Evolutionary conservation across 2,888 invertebrate genomes (phyloP).

Genomic region (Leucoptera coffeella): DNA sequence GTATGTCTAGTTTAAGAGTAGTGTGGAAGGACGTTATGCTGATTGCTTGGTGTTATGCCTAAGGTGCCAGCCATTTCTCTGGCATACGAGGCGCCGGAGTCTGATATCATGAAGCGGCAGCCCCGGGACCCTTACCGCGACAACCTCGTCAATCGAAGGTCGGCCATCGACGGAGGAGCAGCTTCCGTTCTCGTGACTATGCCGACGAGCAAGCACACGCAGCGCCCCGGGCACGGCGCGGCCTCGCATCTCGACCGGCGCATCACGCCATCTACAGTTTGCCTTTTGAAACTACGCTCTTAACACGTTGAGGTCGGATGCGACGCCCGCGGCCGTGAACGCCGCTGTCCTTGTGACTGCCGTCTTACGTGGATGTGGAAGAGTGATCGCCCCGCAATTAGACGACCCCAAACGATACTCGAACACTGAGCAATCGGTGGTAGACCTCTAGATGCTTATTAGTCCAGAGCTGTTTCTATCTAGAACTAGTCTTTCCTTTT

Average conservation of each 20-base stretch:
- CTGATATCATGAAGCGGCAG: conserved; percentile 98
- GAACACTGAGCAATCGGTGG: conserved; percentile 17
- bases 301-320: too few relatives aligned
- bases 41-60: conserved; percentile 55
- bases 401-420: too few relatives aligned
- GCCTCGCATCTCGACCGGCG: too few relatives aligned
- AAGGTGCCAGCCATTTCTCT: conserved; percentile 98
- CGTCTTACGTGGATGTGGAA: conserved; percentile 53
- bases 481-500: background rate
- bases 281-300: too few relatives aligned
- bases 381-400: conserved; percentile 35
- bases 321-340: too few relatives aligned
- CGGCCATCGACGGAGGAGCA: too few relatives aligned
- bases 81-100: conserved; percentile 98
- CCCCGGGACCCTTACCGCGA: conserved; percentile 96
- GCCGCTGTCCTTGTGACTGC: too few relatives aligned
- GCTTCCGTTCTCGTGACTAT: conserved; percentile 11
- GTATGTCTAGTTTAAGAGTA: too few relatives aligned
- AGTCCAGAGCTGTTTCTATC: background rate
- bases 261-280: too few relatives aligned
- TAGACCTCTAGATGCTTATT: background rate
- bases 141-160: conserved; percentile 99
- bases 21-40: conserved; percentile 22
- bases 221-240: too few relatives aligned
- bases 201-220: conserved; percentile 6